Base-by-base conservation (phyloP, 2,797 vertebrate genomes). In the Danio kyathit region DNA sequence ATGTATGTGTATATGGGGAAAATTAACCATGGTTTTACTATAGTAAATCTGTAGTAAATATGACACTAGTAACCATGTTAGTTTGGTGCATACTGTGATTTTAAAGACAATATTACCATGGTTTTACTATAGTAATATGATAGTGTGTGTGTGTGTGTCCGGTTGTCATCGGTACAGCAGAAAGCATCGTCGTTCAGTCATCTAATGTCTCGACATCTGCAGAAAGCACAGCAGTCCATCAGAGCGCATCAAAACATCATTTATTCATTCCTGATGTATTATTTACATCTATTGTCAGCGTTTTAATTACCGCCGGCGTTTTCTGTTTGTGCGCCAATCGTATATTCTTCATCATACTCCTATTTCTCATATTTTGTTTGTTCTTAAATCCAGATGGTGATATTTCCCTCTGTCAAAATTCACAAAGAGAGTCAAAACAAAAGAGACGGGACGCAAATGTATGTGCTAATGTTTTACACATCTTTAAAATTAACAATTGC, bases 231-330 rank as follows among this genome's bases (percentile, higher is more conserved):
- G 19, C 72, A 13, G 72, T 74, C 56, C 72, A 49, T 74, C 56
- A 60, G 41, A 12, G 11, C 43, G n/a, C 64, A 40, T 49, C 4
- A 12, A 66, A 67, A 78, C 65, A 78, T 78, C 11, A 78, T 78
- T 78, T 69, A 78, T 78, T 78, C n/a, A 78, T 21, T 19, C 51
- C 46, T 21, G 17, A 14, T 78, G 64, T 65, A 77, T 67, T 77
- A 77, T 69, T 77, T 40, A 77, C 75, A 67, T 29, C 63, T 65
- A 54, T 63, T 67, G 41, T 65, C 61, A 21, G 38, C 5, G 2
- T 51, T 76, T 76, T 76, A 76, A 65, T 65, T 52, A 74, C 7
- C 44, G 38, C 11, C 60, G 21, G 48, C 2, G 4, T 76, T 51
- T 52, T 64, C 46, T 64, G 60, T 64, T 64, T 10, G 16, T 19